These are phyloP conservation scores for Dasyurus viverrinus DNA, from an alignment of 2,113 vertebrate species.

Conservation along the genomic window DNA sequence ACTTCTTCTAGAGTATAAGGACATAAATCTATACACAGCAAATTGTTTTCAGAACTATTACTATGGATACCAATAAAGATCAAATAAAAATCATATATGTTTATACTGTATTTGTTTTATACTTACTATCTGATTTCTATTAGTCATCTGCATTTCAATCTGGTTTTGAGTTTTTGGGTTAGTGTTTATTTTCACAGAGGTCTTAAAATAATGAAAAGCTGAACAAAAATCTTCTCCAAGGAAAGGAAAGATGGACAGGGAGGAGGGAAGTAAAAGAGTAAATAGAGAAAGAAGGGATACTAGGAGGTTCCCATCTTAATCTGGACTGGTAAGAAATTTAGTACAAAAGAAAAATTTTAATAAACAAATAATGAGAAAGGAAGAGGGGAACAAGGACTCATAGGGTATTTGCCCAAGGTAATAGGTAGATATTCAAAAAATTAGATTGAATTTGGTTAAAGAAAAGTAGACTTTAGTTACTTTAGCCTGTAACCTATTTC, in stretches of 20 bases:
- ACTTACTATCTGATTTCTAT: rapidly evolving
- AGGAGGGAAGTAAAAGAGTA: background rate
- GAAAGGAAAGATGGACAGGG: background rate
- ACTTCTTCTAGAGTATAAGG: too few relatives aligned
- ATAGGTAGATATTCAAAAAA: rapidly evolving
- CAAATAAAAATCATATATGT: rapidly evolving
- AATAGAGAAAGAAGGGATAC: background rate
- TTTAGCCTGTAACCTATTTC: background rate
- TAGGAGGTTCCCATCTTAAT: background rate
- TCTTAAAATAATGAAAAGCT: background rate
- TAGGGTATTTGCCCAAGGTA: background rate
- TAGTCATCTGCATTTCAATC: rapidly evolving
- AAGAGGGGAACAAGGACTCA: rapidly evolving
- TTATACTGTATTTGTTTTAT: rapidly evolving
- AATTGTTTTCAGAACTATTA: too few relatives aligned
- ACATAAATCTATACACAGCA: rapidly evolving
- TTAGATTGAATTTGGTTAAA: background rate
- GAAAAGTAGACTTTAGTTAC: rapidly evolving
- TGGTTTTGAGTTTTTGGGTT: too few relatives aligned
- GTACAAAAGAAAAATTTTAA: background rate
- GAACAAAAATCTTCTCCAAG: rapidly evolving
- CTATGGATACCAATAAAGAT: rapidly evolving
- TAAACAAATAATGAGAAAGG: background rate
- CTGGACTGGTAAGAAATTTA: background rate
- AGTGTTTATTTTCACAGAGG: rapidly evolving